Conservation (phyloP, 2,888 invertebrate species). For the Thecocarcelia acutangulata region DNA sequence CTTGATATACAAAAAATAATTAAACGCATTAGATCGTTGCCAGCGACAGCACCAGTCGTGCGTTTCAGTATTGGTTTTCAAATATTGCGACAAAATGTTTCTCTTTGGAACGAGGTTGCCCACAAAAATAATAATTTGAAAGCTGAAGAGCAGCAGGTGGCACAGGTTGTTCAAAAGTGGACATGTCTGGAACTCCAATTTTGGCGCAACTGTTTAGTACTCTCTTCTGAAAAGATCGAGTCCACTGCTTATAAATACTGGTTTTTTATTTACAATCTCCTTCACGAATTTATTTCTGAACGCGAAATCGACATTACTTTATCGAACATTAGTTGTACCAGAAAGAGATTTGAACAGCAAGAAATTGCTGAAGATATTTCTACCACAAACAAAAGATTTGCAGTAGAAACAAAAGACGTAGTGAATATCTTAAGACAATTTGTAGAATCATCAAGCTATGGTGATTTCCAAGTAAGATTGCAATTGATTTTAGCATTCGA, state of each 20-base stretch:
- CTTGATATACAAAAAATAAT: slow-evolving; percentile 85
- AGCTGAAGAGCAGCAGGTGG: slow-evolving; percentile 87
- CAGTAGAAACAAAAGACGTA: slow-evolving; percentile 75
- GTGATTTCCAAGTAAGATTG: slow-evolving; percentile 91
- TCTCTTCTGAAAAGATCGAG: slow-evolving; percentile 85
- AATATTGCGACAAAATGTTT: slow-evolving; percentile 90
- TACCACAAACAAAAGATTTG: slow-evolving; percentile 72
- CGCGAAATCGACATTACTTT: slow-evolving; percentile 73
- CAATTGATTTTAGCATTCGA: slow-evolving; percentile 91
- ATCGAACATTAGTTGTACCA: slow-evolving; percentile 74
- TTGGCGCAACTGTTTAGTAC: slow-evolving; percentile 92
- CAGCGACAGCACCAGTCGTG: slow-evolving; percentile 91
- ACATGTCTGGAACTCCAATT: slow-evolving; percentile 92
- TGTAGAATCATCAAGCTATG: slow-evolving; percentile 90
- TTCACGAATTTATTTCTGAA: slow-evolving; percentile 84
- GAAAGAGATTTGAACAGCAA: slow-evolving; percentile 75
- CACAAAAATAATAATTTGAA: slow-evolving; percentile 92
- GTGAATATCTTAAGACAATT: slow-evolving; percentile 88
- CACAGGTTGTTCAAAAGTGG: slow-evolving; percentile 93
- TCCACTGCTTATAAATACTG: slow-evolving; percentile 91
- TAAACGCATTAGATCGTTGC: slow-evolving; percentile 86
- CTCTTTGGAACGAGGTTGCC: slow-evolving; percentile 96
- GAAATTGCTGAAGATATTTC: slow-evolving; percentile 72
- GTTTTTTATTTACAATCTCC: slow-evolving; percentile 91
- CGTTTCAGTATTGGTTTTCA: slow-evolving; percentile 95